These are phyloP conservation scores for Lamproptera curius DNA, from an alignment of 2,888 invertebrate genomes.

Conservation along the genomic window DNA sequence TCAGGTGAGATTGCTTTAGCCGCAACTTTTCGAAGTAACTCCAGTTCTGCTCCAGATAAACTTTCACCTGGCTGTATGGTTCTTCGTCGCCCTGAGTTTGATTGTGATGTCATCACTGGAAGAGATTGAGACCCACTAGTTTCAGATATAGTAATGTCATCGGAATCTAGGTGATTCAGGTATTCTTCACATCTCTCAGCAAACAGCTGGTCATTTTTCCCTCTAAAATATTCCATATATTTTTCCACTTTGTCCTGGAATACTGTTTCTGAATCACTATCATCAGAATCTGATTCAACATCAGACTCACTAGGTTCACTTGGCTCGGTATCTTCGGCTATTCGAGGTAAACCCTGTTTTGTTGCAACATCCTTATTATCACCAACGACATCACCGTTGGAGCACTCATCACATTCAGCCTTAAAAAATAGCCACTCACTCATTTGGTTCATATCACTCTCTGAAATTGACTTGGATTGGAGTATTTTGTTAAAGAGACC, in stretches of 20 bases:
- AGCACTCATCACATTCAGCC: slow-evolving; percentile 92
- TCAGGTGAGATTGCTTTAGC: slow-evolving; percentile 73
- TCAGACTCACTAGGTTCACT: slow-evolving; percentile 80
- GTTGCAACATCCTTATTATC: slow-evolving; percentile 62
- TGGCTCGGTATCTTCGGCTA: slow-evolving; percentile 76
- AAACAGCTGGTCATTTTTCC: slow-evolving; percentile 83
- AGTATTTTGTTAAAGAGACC: slow-evolving; percentile 88
- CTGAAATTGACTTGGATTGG: slow-evolving; percentile 82
- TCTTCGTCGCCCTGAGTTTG: slow-evolving; percentile 70
- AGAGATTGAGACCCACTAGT: slow-evolving; percentile 70
- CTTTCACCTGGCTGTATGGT: slow-evolving; percentile 81
- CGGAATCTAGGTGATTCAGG: slow-evolving; percentile 71
- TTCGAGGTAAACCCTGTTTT: slow-evolving; percentile 68
- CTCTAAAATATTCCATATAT: slow-evolving; percentile 84
- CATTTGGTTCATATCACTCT: slow-evolving; percentile 84
- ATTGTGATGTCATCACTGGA: slow-evolving; percentile 69
- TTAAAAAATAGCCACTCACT: slow-evolving; percentile 91
- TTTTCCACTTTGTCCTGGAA: slow-evolving; percentile 85
- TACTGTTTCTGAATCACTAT: slow-evolving; percentile 80
- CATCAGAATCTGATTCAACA: slow-evolving; percentile 79
- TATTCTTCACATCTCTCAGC: slow-evolving; percentile 80
- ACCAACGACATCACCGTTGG: slow-evolving; percentile 75
- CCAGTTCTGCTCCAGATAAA: slow-evolving; percentile 78
- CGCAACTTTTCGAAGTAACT: slow-evolving; percentile 79
- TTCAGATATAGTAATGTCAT: slow-evolving; percentile 73